Percentiles rank a stretch among this genome's conserved stretches.
Evolutionary conservation across 2,797 vertebrate genomes (phyloP).

Genomic region (Ciconia nigra): DNA sequence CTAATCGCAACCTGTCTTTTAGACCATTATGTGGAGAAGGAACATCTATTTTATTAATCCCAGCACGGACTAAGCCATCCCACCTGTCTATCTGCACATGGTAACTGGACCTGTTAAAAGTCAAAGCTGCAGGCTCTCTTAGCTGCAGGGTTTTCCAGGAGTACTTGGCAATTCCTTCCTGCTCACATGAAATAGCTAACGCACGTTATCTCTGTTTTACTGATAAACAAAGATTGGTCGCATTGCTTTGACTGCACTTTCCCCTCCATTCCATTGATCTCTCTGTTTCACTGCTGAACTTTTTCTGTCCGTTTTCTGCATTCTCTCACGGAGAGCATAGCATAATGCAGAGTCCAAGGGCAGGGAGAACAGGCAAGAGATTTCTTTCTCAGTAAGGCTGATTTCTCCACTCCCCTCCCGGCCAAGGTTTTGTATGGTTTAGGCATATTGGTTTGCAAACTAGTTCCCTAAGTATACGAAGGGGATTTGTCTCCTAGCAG

Average conservation of each 20-base stretch:
- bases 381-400: not conserved
- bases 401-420: fast-evolving
- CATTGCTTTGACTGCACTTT: not conserved
- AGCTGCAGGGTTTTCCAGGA: not conserved
- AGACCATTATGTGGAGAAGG: not conserved
- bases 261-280: not conserved
- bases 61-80: not conserved
- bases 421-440: not conserved
- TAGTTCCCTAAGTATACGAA: fast-evolving
- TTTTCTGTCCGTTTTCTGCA: not conserved
- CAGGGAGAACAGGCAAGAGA: not conserved
- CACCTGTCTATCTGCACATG: not conserved
- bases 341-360: not conserved
- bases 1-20: not conserved
- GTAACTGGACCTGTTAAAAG: not conserved
- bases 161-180: not conserved
- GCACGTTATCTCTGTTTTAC: not conserved
- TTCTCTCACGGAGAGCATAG: not conserved
- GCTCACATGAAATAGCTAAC: not conserved
- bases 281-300: not conserved
- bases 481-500: not conserved
- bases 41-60: not conserved
- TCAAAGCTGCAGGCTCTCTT: not conserved
- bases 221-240: not conserved
- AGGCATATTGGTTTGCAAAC: not conserved